Evolutionary conservation across 2,797 vertebrate genomes (phyloP).

Genomic region (Decapterus maruadsi): DNA sequence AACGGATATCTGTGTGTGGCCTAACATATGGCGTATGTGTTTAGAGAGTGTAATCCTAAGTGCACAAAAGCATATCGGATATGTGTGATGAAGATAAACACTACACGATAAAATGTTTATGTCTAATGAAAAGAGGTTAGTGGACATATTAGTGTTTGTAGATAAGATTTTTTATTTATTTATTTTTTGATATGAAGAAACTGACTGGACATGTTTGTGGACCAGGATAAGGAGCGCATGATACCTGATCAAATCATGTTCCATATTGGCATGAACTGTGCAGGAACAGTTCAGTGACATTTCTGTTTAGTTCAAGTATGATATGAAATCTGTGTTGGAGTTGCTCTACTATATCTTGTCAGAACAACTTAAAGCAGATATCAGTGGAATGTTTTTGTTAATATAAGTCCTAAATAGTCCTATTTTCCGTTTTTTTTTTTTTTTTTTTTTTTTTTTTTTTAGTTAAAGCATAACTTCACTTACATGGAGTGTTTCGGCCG

Average conservation of each 20-base stretch:
- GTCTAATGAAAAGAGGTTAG: not conserved
- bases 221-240: not conserved
- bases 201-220: not conserved
- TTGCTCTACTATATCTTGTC: not conserved
- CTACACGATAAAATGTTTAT: conserved; percentile 21
- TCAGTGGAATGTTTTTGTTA: no score
- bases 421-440: no score
- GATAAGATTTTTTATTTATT: not conserved
- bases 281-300: not conserved
- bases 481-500: no score
- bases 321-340: not conserved
- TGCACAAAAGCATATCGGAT: conserved; percentile 7
- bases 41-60: conserved; percentile 19
- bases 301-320: not conserved
- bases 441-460: no score
- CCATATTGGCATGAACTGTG: not conserved
- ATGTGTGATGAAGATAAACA: conserved; percentile 34
- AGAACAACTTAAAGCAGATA: conserved; percentile 6
- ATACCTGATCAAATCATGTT: not conserved
- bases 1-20: not conserved
- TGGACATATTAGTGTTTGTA: not conserved
- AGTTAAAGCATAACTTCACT: no score
- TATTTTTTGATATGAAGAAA: not conserved
- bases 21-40: conserved; percentile 22
- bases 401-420: no score